These are phyloP conservation scores for Ferdinandea cuprea DNA, from an alignment of 2,888 invertebrate species.

Conservation along the genomic window DNA sequence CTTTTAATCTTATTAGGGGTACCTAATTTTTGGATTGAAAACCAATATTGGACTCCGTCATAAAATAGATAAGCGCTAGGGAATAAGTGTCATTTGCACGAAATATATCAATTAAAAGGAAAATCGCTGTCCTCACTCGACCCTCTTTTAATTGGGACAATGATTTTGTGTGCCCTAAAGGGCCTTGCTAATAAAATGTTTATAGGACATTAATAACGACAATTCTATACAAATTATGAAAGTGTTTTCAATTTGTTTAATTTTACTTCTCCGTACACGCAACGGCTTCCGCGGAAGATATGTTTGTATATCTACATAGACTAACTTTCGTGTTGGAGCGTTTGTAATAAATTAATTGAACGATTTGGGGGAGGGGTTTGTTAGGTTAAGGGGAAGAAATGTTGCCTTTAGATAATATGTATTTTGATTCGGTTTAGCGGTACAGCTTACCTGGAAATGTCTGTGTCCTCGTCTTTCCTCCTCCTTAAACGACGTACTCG, in stretches of 20 bases:
- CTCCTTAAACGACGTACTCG: slow-evolving; percentile 80
- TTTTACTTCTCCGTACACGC: slow-evolving; percentile 64
- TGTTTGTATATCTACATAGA: slow-evolving; percentile 1
- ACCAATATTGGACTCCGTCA: slow-evolving; percentile 1
- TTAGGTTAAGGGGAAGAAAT: neutral
- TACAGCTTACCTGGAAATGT: slow-evolving; percentile 81
- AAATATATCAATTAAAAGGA: slow-evolving; percentile 67
- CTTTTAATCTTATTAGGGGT: slow-evolving; percentile 68
- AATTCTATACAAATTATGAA: slow-evolving; percentile 66
- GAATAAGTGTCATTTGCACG: slow-evolving; percentile 59
- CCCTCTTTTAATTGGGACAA: slow-evolving; percentile 79
- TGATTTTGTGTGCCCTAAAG: slow-evolving; percentile 74
- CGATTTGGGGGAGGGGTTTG: slow-evolving; percentile 23
- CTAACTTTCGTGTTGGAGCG: slow-evolving; percentile 41
- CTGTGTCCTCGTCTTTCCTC: slow-evolving; percentile 81
- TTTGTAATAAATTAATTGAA: slow-evolving; percentile 70
- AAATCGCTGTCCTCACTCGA: slow-evolving; percentile 79
- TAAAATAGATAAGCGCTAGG: slow-evolving; percentile 8
- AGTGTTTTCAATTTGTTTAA: slow-evolving; percentile 74
- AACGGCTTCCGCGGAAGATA: slow-evolving; percentile 29
- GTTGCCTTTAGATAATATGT: slow-evolving; percentile 3
- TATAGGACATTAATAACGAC: slow-evolving; percentile 70
- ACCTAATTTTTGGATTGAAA: slow-evolving; percentile 75
- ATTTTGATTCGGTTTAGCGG: slow-evolving; percentile 43
- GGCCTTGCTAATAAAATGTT: slow-evolving; percentile 67